Percentiles rank a stretch among this genome's conserved stretches.
These are phyloP conservation scores for Dufourea novaeangliae DNA, from an alignment of 1,140 invertebrate species.

Conservation along the genomic window DNA sequence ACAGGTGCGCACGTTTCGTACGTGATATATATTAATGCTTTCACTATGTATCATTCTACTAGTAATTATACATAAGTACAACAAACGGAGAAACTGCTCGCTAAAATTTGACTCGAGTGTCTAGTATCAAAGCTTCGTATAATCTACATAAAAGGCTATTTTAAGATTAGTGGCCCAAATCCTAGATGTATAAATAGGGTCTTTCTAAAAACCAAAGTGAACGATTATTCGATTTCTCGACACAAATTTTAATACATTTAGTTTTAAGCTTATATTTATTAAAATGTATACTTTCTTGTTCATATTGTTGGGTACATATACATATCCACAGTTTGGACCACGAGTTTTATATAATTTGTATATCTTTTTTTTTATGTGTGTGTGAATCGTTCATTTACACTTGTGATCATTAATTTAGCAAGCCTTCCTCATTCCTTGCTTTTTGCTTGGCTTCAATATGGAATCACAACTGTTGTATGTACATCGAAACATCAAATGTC, in stretches of 20 bases:
- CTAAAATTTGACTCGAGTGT: background rate
- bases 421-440: slow-evolving; percentile 32
- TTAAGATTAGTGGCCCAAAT: background rate
- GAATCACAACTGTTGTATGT: slow-evolving; percentile 25
- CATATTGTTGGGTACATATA: no score
- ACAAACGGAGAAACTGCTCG: background rate
- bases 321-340: background rate
- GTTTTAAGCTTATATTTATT: no score
- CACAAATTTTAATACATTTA: no score
- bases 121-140: background rate
- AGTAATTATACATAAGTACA: slow-evolving; percentile 25
- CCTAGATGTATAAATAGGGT: background rate
- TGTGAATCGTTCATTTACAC: slow-evolving; percentile 2
- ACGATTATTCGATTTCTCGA: no score
- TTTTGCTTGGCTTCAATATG: slow-evolving; percentile 42
- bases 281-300: no score
- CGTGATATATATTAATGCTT: slow-evolving; percentile 57
- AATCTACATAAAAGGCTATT: background rate
- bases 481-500: slow-evolving; percentile 12
- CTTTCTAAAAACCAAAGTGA: no score
- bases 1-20: slow-evolving; percentile 76
- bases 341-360: background rate
- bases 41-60: slow-evolving; percentile 31
- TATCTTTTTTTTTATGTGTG: background rate
- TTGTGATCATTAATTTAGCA: slow-evolving; percentile 23